phyloP scores from a whole-genome alignment of 2,113 vertebrate species.

The Amblyornis subalaris region DNA sequence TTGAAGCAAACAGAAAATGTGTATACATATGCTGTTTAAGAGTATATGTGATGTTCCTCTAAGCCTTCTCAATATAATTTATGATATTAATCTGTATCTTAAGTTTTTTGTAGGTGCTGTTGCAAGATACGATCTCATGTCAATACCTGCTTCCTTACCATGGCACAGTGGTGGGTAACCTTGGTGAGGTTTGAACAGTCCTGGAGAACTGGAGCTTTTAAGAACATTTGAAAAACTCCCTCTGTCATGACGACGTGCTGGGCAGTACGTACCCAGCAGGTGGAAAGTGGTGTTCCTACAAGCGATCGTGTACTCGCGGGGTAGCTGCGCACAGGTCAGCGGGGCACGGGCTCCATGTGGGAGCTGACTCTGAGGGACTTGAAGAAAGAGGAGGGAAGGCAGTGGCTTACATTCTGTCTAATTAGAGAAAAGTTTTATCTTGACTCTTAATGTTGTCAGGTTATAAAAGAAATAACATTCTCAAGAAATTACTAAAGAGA shows the following conservation, averaged over 20 bases:
- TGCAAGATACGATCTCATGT: background rate
- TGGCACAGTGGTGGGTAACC: background rate
- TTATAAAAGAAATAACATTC: background rate
- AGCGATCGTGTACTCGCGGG: accelerated
- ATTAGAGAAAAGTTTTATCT: background rate
- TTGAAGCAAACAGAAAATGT: background rate
- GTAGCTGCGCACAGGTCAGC: background rate
- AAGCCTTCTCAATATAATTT: background rate
- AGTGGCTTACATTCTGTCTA: background rate
- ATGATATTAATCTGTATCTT: background rate
- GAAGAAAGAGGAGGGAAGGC: background rate
- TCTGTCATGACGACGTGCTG: background rate
- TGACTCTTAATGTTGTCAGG: background rate
- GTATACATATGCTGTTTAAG: background rate
- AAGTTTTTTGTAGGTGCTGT: background rate
- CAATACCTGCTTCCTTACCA: background rate
- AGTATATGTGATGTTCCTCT: background rate
- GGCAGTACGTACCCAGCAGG: background rate
- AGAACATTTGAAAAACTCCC: background rate
- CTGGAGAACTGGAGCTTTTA: background rate
- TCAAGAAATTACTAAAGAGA: background rate
- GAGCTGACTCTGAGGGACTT: background rate
- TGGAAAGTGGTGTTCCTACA: background rate
- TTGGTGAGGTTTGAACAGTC: background rate
- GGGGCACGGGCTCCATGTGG: background rate